Conservation (phyloP, 2,113 vertebrate species). For the Galemys pyrenaicus region DNA sequence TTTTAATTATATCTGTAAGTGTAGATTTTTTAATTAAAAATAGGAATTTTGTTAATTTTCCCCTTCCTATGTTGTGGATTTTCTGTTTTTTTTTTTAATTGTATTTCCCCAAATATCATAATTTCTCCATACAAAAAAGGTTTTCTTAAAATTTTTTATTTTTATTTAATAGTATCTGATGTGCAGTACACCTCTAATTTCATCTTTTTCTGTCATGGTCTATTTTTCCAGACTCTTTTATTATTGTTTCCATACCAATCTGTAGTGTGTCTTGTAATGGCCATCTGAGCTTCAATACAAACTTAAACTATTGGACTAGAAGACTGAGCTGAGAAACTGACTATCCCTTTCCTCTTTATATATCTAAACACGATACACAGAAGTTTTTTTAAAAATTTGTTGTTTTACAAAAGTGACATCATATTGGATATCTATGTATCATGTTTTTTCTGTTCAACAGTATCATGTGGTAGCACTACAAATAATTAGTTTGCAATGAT, state of each 20-base stretch:
- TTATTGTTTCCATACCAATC: background rate
- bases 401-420: background rate
- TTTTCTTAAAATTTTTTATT: background rate
- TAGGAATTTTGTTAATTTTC: background rate
- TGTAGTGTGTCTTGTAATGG: background rate
- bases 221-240: background rate
- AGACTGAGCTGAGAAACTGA: background rate
- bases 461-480: background rate
- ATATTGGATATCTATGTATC: background rate
- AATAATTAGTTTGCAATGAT: background rate
- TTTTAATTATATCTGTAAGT: background rate
- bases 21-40: slow-evolving; percentile 12
- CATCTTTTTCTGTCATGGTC: background rate
- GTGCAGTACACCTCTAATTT: background rate
- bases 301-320: background rate
- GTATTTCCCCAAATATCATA: background rate
- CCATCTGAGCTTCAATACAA: background rate
- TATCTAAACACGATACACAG: background rate
- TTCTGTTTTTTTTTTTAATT: background rate
- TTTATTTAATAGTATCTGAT: background rate
- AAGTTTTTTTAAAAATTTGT: background rate
- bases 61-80: background rate
- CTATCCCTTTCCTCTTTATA: background rate
- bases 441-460: background rate
- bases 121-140: background rate